phyloP scores from a whole-genome alignment of 2,113 vertebrate species.

The Scortum barcoo region DNA sequence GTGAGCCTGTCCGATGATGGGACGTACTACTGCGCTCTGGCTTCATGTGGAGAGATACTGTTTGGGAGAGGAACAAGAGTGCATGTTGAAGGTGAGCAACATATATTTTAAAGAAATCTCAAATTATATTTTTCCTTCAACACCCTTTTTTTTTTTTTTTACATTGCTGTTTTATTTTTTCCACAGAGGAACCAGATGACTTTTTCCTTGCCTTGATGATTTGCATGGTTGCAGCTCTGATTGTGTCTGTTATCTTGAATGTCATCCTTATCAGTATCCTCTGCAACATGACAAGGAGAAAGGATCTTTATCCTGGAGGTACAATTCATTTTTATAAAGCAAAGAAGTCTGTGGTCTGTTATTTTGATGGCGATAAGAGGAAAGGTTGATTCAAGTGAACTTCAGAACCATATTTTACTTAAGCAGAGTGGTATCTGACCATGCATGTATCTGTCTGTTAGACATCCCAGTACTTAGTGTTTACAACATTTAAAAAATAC shows the following conservation, averaged over 20 bases:
- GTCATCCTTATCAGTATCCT: not conserved
- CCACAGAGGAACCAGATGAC: not conserved
- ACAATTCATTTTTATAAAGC: not conserved
- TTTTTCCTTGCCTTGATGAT: not conserved
- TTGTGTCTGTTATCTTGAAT: constrained; percentile 39
- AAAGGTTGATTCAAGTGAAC: not conserved
- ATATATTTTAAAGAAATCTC: not conserved
- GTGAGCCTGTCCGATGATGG: constrained; percentile 38
- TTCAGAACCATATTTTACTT: not conserved
- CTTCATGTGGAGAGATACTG: constrained; percentile 65
- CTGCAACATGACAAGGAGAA: constrained; percentile 23
- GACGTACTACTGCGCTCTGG: constrained; percentile 69
- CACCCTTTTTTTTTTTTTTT: too few relatives aligned
- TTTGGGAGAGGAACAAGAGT: constrained; percentile 63
- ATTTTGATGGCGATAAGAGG: not conserved
- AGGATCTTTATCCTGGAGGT: constrained; percentile 19
- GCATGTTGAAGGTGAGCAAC: constrained; percentile 27
- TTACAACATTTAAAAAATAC: not conserved
- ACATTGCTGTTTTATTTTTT: not conserved
- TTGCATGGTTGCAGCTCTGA: constrained; percentile 24
- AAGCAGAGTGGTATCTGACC: not conserved
- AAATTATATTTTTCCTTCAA: not conserved
- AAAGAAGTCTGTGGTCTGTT: not conserved
- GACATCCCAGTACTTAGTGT: not conserved
- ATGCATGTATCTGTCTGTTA: not conserved